phyloP scores from a whole-genome alignment of 2,888 invertebrate genomes.

The Melinaea marsaeus region DNA sequence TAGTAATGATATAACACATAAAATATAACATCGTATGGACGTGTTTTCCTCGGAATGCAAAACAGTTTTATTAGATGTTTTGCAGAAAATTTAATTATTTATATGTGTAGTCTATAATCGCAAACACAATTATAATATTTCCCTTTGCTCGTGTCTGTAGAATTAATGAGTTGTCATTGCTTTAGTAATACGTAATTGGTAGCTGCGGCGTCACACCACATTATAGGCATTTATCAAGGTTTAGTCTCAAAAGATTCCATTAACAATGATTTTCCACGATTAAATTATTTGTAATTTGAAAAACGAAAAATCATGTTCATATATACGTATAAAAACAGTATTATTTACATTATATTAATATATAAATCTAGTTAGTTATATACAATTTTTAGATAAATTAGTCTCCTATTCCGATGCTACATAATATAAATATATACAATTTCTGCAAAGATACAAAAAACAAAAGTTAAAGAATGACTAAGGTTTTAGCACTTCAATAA shows the following conservation, averaged over 20 bases:
- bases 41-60: conserved; percentile 16
- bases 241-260: conserved; percentile 31
- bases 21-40: background rate
- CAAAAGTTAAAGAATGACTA: conserved; percentile 35
- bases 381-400: too few species aligned
- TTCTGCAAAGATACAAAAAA: conserved; percentile 21
- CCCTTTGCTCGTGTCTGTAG: conserved; percentile 22
- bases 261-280: conserved; percentile 26
- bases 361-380: background rate
- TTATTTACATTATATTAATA: background rate
- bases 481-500: conserved; percentile 75
- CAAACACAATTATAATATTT: conserved; percentile 24
- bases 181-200: conserved; percentile 23
- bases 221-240: conserved; percentile 29
- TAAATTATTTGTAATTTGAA: background rate
- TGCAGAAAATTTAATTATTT: conserved; percentile 24
- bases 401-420: too few species aligned
- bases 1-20: conserved; percentile 2
- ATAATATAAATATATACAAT: background rate
- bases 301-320: background rate
- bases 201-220: conserved; percentile 21
- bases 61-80: conserved; percentile 15
- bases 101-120: conserved; percentile 24
- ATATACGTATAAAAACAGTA: background rate
- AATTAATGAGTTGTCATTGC: conserved; percentile 27